Percentiles rank a stretch among this genome's conserved stretches.
phyloP scores from a whole-genome alignment of 2,113 vertebrate species.

The Coregonus clupeaformis region DNA sequence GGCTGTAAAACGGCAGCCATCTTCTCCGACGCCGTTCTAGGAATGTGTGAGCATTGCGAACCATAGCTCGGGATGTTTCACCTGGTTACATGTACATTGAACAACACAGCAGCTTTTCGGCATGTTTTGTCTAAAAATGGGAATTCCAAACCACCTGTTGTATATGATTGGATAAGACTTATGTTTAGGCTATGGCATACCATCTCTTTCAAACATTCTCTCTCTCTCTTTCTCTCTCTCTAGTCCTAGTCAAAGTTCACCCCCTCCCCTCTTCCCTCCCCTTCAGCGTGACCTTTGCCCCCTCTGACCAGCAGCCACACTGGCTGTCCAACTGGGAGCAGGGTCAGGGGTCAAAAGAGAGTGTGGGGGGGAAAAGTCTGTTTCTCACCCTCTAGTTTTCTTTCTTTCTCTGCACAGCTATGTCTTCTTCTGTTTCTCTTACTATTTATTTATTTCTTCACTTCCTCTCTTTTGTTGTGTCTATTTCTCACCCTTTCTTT shows the following conservation, averaged over 20 bases:
- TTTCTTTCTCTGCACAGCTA: not conserved
- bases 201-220: too few relatives aligned
- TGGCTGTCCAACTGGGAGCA: conserved; percentile 39
- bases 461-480: not conserved
- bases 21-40: too few relatives aligned
- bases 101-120: too few relatives aligned
- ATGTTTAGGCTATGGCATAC: too few relatives aligned
- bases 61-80: too few relatives aligned
- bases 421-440: conserved; percentile 14
- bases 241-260: not conserved
- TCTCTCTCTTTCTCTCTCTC: not conserved
- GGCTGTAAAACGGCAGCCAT: too few relatives aligned
- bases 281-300: conserved; percentile 50
- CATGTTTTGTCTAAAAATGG: too few relatives aligned
- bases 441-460: conserved; percentile 2
- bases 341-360: conserved; percentile 52
- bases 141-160: too few relatives aligned
- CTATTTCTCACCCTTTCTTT: too few relatives aligned
- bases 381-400: conserved; percentile 21
- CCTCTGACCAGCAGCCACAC: conserved; percentile 51
- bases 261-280: conserved; percentile 51
- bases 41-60: too few relatives aligned
- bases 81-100: too few relatives aligned
- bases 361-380: conserved; percentile 24
- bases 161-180: too few relatives aligned